Evolutionary conservation across 2,888 invertebrate genomes (phyloP).

Genomic region (Neoaliturus tenellus): DNA sequence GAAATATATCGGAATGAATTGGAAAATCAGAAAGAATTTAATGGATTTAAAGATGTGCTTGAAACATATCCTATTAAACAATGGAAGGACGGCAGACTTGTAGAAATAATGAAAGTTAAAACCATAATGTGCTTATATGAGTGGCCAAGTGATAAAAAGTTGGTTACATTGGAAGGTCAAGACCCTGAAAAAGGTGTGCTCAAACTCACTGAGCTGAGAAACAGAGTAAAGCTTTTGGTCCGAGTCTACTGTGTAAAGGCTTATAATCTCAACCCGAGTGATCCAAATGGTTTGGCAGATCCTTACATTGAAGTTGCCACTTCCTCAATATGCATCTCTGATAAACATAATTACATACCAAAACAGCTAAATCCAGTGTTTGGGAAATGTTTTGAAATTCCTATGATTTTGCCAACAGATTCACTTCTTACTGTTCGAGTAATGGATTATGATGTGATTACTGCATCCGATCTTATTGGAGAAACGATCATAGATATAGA

Average conservation of each 20-base stretch:
- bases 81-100: background rate
- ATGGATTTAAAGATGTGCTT: conserved; percentile 46
- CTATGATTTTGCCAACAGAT: conserved; percentile 84
- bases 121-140: conserved; percentile 25
- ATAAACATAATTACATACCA: conserved; percentile 81
- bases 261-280: conserved; percentile 82
- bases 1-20: conserved; percentile 20
- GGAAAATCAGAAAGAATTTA: conserved; percentile 31
- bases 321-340: conserved; percentile 79
- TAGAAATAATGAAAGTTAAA: background rate
- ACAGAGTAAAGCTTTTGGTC: conserved; percentile 79
- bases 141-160: conserved; percentile 72
- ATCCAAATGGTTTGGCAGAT: conserved; percentile 82
- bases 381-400: conserved; percentile 86
- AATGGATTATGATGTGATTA: conserved; percentile 83
- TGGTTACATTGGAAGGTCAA: conserved; percentile 74
- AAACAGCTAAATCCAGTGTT: conserved; percentile 90
- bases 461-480: conserved; percentile 88
- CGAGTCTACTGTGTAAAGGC: conserved; percentile 88
- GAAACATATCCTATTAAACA: conserved; percentile 47
- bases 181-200: conserved; percentile 79
- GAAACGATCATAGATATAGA: conserved; percentile 91
- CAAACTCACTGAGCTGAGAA: conserved; percentile 78
- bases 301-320: conserved; percentile 85
- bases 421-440: conserved; percentile 83